These are phyloP conservation scores for Sebastes ruberrimus DNA, from an alignment of 2,797 vertebrate species.

Conservation along the genomic window DNA sequence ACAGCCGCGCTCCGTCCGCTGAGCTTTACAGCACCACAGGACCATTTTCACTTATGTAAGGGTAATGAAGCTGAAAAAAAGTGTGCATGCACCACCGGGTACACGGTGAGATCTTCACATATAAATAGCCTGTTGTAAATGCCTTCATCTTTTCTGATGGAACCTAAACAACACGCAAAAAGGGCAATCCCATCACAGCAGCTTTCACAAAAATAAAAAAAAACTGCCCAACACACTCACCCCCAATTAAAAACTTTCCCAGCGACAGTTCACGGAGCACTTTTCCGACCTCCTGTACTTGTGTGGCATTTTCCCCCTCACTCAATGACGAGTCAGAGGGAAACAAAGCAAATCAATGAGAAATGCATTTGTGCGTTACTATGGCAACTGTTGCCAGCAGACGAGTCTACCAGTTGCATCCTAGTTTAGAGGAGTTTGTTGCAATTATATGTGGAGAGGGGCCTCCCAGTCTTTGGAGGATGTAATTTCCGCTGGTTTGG, in stretches of 20 bases:
- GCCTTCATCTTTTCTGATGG: constrained; percentile 50
- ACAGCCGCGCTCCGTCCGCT: constrained; percentile 20
- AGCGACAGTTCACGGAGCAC: constrained; percentile 35
- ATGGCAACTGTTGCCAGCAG: constrained; percentile 66
- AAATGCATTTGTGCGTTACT: constrained; percentile 52
- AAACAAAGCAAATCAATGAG: constrained; percentile 31
- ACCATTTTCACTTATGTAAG: constrained; percentile 64
- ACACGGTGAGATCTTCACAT: constrained; percentile 21
- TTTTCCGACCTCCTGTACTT: constrained; percentile 27
- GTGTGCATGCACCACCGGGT: constrained; percentile 1
- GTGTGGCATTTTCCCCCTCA: constrained; percentile 37
- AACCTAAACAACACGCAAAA: constrained; percentile 46
- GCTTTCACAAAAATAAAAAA: background rate
- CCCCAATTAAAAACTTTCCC: constrained; percentile 72
- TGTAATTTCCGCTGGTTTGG: constrained; percentile 3
- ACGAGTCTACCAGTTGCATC: constrained; percentile 40
- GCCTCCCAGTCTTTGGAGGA: background rate
- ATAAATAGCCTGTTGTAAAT: constrained; percentile 58
- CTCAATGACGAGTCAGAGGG: constrained; percentile 37
- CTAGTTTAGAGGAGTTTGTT: constrained; percentile 53
- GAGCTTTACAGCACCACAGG: constrained; percentile 44
- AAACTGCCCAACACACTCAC: constrained; percentile 7
- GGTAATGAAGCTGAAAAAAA: constrained; percentile 69
- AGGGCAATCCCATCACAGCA: constrained; percentile 33
- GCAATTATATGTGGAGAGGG: constrained; percentile 51